A percentile compares a stretch with the other conserved stretches of the same genome.
These are phyloP conservation scores for Brassicogethes aeneus DNA, from an alignment of 2,888 invertebrate species.

Conservation along the genomic window DNA sequence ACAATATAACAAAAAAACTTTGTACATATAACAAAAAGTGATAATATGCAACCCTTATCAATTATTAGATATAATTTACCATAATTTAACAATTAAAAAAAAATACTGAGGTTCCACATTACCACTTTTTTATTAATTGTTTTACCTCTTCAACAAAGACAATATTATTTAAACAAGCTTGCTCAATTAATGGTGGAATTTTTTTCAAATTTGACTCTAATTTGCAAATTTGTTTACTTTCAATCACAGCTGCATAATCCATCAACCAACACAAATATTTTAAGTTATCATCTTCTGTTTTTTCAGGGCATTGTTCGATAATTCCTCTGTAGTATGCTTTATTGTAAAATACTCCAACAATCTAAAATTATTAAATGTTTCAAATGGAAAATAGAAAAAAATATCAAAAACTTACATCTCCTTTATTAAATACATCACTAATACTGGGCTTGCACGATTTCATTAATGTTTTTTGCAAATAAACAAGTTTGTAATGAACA, in stretches of 20 bases:
- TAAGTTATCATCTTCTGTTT: background rate
- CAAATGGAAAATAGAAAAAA: too few species aligned
- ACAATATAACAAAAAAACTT: background rate
- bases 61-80: too few species aligned
- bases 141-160: conserved; percentile 22
- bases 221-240: conserved; percentile 19
- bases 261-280: conserved; percentile 25
- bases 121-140: background rate
- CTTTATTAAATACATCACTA: conserved; percentile 12
- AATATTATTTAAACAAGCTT: conserved; percentile 26
- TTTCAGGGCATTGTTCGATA: conserved; percentile 6
- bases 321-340: conserved; percentile 16
- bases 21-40: too few species aligned
- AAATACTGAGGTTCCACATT: background rate
- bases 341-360: conserved; percentile 17
- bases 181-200: conserved; percentile 17
- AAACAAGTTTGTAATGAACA: too few species aligned
- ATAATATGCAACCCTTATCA: too few species aligned
- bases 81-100: too few species aligned
- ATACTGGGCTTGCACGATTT: conserved; percentile 7
- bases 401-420: conserved; percentile 16
- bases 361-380: too few species aligned
- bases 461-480: too few species aligned
- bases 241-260: conserved; percentile 23
- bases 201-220: conserved; percentile 16